Percentiles rank a stretch among this genome's conserved stretches.
phyloP scores from a whole-genome alignment of 2,797 vertebrate species.

The Psittacula echo region DNA sequence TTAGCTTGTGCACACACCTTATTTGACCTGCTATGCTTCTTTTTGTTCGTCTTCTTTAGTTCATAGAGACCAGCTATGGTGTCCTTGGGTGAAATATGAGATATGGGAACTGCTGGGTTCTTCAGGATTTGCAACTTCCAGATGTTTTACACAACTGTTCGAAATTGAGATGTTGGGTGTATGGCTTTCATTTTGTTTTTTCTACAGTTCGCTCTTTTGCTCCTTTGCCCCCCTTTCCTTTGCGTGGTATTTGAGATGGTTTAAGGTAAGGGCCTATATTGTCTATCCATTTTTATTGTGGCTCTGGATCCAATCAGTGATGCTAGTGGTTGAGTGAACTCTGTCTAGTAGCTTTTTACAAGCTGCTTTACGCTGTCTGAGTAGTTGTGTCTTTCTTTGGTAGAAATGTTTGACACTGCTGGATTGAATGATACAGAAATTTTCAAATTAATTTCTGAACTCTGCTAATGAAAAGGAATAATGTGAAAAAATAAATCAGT shows the following conservation, averaged over 20 bases:
- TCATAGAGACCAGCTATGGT: neutral
- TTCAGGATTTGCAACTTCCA: slow-evolving; percentile 37
- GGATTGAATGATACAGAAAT: slow-evolving; percentile 12
- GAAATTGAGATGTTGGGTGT: neutral
- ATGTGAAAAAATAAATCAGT: slow-evolving; percentile 6
- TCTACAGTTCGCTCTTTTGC: neutral
- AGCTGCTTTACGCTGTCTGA: neutral
- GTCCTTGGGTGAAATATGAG: neutral
- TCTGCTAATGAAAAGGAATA: slow-evolving; percentile 8
- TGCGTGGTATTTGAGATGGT: neutral
- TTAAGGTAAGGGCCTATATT: neutral
- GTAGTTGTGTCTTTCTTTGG: neutral
- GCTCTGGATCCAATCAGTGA: slow-evolving; percentile 36
- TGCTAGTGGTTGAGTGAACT: neutral
- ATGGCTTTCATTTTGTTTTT: slow-evolving; percentile 28
- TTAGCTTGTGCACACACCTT: neutral
- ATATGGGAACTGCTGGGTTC: neutral
- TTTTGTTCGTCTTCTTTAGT: neutral
- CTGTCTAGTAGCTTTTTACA: slow-evolving; percentile 8
- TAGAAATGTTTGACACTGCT: neutral
- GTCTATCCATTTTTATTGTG: slow-evolving; percentile 26
- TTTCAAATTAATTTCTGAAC: slow-evolving; percentile 2
- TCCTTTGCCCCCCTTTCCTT: neutral
- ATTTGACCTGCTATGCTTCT: neutral
- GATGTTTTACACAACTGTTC: neutral